These are phyloP conservation scores for Metellina segmentata DNA, from an alignment of 2,888 invertebrate species.

Conservation along the genomic window DNA sequence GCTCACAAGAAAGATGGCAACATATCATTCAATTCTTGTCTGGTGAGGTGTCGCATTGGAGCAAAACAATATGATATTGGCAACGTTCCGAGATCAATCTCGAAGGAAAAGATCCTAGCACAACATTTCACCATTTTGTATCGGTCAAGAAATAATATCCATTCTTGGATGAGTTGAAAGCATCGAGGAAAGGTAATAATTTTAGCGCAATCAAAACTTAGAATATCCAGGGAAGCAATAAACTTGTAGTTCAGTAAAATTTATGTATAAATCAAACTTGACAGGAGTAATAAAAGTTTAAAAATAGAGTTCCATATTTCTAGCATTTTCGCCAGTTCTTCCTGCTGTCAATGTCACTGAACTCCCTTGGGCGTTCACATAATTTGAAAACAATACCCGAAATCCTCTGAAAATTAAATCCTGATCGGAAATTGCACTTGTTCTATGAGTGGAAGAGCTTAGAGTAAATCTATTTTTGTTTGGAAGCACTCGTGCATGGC, in stretches of 20 bases:
- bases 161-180: too few species aligned
- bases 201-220: neutral
- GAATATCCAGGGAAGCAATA: neutral
- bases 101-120: too few species aligned
- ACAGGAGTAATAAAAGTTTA: neutral
- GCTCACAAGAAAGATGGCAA: too few species aligned
- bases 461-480: constrained; percentile 5
- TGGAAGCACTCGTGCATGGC: constrained; percentile 19
- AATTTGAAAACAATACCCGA: neutral
- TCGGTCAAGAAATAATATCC: too few species aligned
- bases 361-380: neutral
- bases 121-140: too few species aligned
- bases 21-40: too few species aligned
- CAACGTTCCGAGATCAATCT: too few species aligned
- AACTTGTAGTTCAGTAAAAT: neutral
- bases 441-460: constrained; percentile 12
- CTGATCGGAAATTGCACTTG: constrained; percentile 21
- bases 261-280: constrained; percentile 7
- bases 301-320: neutral
- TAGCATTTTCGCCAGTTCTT: neutral
- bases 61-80: too few species aligned
- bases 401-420: constrained; percentile 19
- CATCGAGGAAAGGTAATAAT: too few species aligned
- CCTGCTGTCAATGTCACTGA: constrained; percentile 32
- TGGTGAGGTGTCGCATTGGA: too few species aligned